Evolutionary conservation across 2,797 vertebrate species (phyloP).

Genomic region (Thunnus albacares): DNA sequence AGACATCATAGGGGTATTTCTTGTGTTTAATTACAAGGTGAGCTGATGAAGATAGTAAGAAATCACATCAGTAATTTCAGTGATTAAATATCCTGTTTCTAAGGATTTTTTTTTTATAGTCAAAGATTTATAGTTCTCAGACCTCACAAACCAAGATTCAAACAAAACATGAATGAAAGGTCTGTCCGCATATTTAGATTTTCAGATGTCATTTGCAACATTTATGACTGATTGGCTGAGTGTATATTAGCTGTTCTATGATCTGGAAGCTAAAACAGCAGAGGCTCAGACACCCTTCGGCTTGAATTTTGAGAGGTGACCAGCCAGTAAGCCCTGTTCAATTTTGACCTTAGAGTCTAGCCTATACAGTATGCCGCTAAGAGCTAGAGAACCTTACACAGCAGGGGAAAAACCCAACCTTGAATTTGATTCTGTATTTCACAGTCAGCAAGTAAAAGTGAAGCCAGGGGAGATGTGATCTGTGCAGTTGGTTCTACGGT

Average conservation of each 20-base stretch:
- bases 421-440: constrained; percentile 34
- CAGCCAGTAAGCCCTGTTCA: constrained; percentile 16
- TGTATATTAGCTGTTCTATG: not conserved
- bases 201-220: not conserved
- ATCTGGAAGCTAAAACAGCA: not conserved
- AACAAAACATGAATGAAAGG: not conserved
- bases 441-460: not conserved
- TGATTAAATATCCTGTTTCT: constrained; percentile 5
- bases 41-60: constrained; percentile 38
- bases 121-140: not conserved
- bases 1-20: constrained; percentile 38
- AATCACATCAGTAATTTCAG: constrained; percentile 19
- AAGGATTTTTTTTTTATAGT: not conserved
- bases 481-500: constrained; percentile 2
- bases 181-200: not conserved
- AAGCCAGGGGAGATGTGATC: constrained; percentile 21
- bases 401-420: constrained; percentile 31
- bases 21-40: constrained; percentile 59
- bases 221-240: not conserved
- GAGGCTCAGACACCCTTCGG: not conserved
- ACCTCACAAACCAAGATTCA: not conserved
- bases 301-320: constrained; percentile 32
- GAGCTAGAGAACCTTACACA: constrained; percentile 19
- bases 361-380: constrained; percentile 15
- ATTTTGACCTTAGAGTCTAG: constrained; percentile 26